Evolutionary conservation across 2,797 vertebrate genomes (phyloP).

Genomic region (Myotis vivesi): DNA sequence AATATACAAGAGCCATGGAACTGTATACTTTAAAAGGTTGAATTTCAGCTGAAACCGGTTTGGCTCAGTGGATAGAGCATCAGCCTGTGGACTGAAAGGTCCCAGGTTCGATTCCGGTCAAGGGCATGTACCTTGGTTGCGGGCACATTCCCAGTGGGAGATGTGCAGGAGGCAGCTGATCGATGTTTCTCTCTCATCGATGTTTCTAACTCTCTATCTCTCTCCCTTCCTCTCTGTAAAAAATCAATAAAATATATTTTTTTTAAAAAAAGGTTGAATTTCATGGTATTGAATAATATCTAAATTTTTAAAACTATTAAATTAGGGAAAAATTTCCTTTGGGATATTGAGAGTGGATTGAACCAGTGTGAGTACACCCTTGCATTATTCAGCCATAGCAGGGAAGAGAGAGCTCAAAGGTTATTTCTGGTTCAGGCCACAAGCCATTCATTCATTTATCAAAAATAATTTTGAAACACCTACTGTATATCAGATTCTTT

Average conservation of each 20-base stretch:
- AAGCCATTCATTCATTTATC: background rate
- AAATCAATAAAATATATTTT: too few relatives aligned
- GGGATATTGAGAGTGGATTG: background rate
- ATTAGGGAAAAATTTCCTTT: background rate
- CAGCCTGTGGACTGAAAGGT: too few relatives aligned
- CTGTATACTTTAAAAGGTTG: background rate
- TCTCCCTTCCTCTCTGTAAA: too few relatives aligned
- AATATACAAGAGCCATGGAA: background rate
- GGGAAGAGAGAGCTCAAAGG: background rate
- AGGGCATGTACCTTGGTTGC: too few relatives aligned
- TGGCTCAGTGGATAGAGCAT: too few relatives aligned
- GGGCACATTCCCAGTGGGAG: too few relatives aligned
- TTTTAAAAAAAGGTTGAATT: background rate
- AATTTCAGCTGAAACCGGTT: too few relatives aligned
- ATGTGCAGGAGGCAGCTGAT: too few relatives aligned
- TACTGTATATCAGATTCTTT: background rate
- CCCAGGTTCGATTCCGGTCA: too few relatives aligned
- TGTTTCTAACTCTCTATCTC: too few relatives aligned
- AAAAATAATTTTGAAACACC: background rate
- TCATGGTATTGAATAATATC: background rate
- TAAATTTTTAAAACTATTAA: background rate
- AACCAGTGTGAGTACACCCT: background rate
- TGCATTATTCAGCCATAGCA: background rate
- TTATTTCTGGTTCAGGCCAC: background rate
- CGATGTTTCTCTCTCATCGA: too few relatives aligned